Evolutionary conservation across 2,888 invertebrate genomes (phyloP).

Genomic region (Tetragonisca angustula): DNA sequence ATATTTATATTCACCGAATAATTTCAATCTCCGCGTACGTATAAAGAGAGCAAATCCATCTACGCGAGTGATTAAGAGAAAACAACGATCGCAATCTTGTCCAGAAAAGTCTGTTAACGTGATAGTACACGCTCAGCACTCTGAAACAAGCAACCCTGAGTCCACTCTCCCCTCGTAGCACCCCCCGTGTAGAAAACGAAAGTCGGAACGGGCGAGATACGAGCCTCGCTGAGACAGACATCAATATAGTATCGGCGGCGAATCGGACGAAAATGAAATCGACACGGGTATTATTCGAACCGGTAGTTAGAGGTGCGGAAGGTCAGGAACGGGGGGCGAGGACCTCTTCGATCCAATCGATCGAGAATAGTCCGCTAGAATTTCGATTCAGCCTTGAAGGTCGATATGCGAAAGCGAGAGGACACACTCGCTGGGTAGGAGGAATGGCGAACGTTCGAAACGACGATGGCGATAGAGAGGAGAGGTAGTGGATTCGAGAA

Average conservation of each 20-base stretch:
- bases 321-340: conserved; percentile 56
- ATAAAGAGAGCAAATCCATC: neutral
- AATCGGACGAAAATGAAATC: conserved; percentile 42
- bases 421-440: conserved; percentile 3
- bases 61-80: neutral
- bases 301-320: conserved; percentile 58
- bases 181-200: too few species aligned
- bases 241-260: neutral
- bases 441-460: conserved; percentile 11
- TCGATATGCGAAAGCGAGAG: conserved; percentile 34
- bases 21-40: neutral
- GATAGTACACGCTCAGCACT: conserved; percentile 17
- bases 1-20: neutral
- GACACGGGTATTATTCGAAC: conserved; percentile 45
- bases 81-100: neutral
- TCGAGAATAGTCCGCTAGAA: conserved; percentile 52
- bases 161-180: fast-evolving
- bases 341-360: conserved; percentile 57
- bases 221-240: neutral
- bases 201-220: neutral
- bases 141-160: neutral
- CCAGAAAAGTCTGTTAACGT: conserved; percentile 10
- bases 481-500: conserved; percentile 5
- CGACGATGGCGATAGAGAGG: conserved; percentile 24
- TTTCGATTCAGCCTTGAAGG: conserved; percentile 59